These are phyloP conservation scores for Xerus rutilus DNA, from an alignment of 2,797 vertebrate species.

Conservation along the genomic window DNA sequence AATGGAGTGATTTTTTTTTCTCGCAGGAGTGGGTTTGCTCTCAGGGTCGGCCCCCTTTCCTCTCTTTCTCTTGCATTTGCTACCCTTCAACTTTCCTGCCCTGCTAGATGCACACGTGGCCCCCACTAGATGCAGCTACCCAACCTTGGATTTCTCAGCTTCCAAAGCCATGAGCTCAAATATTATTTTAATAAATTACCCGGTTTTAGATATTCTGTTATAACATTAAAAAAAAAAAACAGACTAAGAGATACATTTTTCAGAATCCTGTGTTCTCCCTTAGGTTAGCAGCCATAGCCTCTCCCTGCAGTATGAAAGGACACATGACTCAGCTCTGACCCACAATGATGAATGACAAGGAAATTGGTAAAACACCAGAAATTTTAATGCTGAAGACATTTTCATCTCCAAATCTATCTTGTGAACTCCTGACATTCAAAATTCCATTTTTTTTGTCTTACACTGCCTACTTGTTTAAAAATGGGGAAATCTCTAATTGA, in stretches of 20 bases:
- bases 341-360: background rate
- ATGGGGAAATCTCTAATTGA: background rate
- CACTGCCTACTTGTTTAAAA: background rate
- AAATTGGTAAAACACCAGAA: background rate
- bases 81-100: background rate
- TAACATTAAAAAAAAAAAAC: background rate
- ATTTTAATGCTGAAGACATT: background rate
- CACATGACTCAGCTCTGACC: background rate
- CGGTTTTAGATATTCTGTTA: background rate
- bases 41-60: background rate
- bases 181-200: background rate
- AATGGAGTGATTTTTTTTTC: background rate
- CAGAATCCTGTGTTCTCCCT: background rate
- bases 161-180: background rate
- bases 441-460: background rate
- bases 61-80: no score
- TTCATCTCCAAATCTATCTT: background rate
- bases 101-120: accelerated
- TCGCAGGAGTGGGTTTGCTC: background rate
- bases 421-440: background rate
- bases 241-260: background rate
- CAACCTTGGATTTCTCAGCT: background rate
- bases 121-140: background rate
- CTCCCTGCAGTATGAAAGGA: background rate
- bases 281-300: background rate